Conservation (phyloP, 2,797 vertebrate genomes). For the Hyperoplus lanceolatus region DNA sequence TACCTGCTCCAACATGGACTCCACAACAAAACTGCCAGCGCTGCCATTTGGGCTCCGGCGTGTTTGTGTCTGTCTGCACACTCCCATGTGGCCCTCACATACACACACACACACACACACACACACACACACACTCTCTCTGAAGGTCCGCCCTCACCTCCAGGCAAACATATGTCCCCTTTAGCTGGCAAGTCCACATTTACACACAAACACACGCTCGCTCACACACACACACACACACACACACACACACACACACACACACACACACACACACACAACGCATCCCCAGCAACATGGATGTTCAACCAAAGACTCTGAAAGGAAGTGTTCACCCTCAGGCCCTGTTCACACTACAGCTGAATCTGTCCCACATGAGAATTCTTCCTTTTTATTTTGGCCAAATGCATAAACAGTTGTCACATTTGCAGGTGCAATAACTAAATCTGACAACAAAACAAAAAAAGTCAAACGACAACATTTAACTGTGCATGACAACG, state of each 20-base stretch:
- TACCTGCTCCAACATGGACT: conserved; percentile 65
- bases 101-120: conserved; percentile 23
- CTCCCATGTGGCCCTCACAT: conserved; percentile 46
- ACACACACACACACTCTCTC: conserved; percentile 34
- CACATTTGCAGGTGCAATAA: neutral
- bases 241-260: conserved; percentile 27
- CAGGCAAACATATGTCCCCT: conserved; percentile 85
- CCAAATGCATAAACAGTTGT: conserved; percentile 4
- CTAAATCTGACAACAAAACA: conserved; percentile 9
- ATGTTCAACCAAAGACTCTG: conserved; percentile 67
- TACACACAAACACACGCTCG: conserved; percentile 17
- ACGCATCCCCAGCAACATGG: conserved; percentile 32
- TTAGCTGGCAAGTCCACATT: conserved; percentile 48
- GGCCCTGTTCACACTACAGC: conserved; percentile 57
- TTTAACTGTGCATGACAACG: conserved; percentile 5
- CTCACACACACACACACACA: too few species aligned
- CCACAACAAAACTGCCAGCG: conserved; percentile 56
- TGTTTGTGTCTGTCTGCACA: conserved; percentile 51
- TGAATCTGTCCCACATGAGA: conserved; percentile 17
- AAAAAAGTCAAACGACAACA: neutral
- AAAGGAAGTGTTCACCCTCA: conserved; percentile 26
- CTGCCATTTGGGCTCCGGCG: conserved; percentile 66
- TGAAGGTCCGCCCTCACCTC: conserved; percentile 72
- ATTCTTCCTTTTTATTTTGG: conserved; percentile 2
- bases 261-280: conserved; percentile 30